Base-by-base conservation (phyloP, 1,140 invertebrate species). In the Adoxophyes honmai region DNA sequence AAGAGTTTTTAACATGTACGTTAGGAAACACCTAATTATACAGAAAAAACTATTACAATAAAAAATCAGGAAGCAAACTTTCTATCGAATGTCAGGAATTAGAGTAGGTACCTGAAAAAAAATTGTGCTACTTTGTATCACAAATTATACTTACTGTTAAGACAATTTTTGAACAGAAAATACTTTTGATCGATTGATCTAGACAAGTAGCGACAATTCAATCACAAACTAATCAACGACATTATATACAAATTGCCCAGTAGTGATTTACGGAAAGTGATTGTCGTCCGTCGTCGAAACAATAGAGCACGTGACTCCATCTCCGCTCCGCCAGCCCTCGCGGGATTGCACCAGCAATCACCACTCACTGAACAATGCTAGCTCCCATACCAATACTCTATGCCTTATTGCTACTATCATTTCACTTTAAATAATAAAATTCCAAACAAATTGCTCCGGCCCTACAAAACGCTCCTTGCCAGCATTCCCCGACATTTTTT, bases 191-290 rank as follows among this genome's bases (percentile, higher is more conserved):
- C 21, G 6, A 6, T 28, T 6, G 2, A 3, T 3, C 21, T 28
- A 28, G 18, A 28, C 39, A 44, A 18, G 42, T 48, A 48, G 42
- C 42, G 42, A 16, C 42, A 48, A 21, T 48, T 48, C 28, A 28
- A 28, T 28, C 21, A 28, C 21, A 18, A 48, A 48, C 18, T 48
- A 48, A 48, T 48, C 42, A 48, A 48, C n/a, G 18, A 48, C 21
- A 48, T 48, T 48, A 48, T 48, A 14, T 48, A 9, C 4, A 44
- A 44, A 44, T 44, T 18, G 16, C 16, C 42, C 42, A 28, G 21
- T 48, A 48, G 42, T 48, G 42, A 48, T 48, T 28, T 48, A 48
- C 42, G 21, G 42, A 48, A 48, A 48, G 42, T 48, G 42, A 48
- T 48, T 48, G 42, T 48, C 42, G 21, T 48, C 16, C 10, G 42